phyloP scores from a whole-genome alignment of 1,140 invertebrate species.

The Conus betulinus region DNA sequence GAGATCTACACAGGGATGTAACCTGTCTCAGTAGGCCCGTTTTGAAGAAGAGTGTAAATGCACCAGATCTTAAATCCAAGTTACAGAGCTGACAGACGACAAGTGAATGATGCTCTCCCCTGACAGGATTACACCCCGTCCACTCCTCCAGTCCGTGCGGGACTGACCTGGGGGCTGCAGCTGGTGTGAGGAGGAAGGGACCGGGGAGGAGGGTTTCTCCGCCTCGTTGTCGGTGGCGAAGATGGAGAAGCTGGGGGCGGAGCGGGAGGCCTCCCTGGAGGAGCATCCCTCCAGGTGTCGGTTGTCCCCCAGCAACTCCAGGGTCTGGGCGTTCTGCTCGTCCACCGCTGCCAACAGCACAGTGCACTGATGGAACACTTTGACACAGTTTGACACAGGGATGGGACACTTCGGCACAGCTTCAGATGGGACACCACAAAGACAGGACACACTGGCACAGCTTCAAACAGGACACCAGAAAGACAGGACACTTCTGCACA shows the following conservation, averaged over 20 bases:
- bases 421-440: neutral
- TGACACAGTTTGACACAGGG: no score
- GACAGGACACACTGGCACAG: neutral
- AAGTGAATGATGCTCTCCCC: no score
- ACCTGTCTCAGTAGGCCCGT: no score
- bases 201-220: conserved; percentile 1
- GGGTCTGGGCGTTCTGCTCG: conserved; percentile 77
- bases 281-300: conserved; percentile 24
- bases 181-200: neutral
- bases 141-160: no score
- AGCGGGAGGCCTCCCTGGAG: conserved; percentile 60
- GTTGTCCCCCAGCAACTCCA: conserved; percentile 32
- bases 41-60: no score
- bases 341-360: conserved; percentile 73
- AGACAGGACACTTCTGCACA: no score
- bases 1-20: no score
- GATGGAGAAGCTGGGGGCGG: conserved; percentile 68
- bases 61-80: no score
- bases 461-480: neutral
- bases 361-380: no score
- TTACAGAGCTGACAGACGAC: no score
- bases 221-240: conserved; percentile 56
- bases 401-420: neutral
- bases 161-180: conserved; percentile 26
- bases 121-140: no score